These are phyloP conservation scores for Gortyna flavago DNA, from an alignment of 2,888 invertebrate species.

Conservation along the genomic window DNA sequence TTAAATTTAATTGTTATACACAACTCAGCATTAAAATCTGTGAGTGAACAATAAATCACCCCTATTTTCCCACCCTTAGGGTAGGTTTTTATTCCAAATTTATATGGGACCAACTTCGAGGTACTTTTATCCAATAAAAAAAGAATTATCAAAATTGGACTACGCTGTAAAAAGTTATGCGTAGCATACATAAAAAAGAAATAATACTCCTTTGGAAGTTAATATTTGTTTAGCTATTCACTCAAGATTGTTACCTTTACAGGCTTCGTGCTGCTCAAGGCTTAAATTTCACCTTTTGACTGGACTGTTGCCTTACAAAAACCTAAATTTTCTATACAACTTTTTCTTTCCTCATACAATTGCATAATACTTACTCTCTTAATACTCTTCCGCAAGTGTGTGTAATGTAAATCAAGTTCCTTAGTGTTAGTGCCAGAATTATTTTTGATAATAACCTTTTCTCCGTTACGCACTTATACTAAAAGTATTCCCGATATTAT, in stretches of 20 bases:
- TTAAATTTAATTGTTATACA: too few species aligned
- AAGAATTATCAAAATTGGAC: too few species aligned
- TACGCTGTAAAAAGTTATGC: too few species aligned
- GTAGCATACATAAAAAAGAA: too few species aligned
- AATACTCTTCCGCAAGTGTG: not conserved
- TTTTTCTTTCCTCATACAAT: not conserved
- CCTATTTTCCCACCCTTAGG: too few species aligned
- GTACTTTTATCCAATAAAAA: too few species aligned
- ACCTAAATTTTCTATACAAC: too few species aligned
- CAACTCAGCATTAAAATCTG: too few species aligned
- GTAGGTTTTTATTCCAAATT: too few species aligned
- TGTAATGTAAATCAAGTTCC: not conserved
- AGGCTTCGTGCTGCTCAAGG: not conserved
- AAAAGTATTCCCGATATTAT: constrained; percentile 29
- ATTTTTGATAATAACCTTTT: not conserved
- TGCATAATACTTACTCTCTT: too few species aligned
- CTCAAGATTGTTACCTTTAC: not conserved
- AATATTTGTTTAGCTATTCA: not conserved
- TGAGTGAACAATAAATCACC: too few species aligned
- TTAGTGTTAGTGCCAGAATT: not conserved
- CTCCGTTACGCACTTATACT: not conserved
- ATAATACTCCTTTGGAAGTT: not conserved
- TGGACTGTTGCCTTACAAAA: not conserved
- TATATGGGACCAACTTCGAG: too few species aligned
- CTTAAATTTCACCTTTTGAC: not conserved